Evolutionary conservation across 2,888 invertebrate species (phyloP), one percentile per base, ranked within the genome.

Genomic region (Leuctra nigra): DNA sequence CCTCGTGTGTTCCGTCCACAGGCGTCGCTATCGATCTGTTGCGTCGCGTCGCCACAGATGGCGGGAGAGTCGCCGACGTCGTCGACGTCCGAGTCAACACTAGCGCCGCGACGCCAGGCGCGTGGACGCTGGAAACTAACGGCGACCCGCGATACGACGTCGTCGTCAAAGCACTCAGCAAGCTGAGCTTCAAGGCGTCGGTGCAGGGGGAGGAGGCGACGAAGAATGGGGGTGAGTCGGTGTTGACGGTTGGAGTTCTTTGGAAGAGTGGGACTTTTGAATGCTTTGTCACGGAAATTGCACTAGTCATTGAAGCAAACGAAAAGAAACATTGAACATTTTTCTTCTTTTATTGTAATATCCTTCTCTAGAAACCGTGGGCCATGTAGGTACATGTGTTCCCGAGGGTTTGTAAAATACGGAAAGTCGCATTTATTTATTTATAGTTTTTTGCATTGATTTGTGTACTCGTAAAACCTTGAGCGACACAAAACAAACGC

Each of bases 1-100:
- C 41, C 14, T 3, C 16, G 7, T 41, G 41, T n/a, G n/a, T n/a
- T n/a, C 36, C 29, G 4, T 13, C 36, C 25, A 7, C 56, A 59
- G 59, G 56, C 9, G 41, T 14, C 33, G n/a, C 54, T 14, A 57
- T 54, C 44, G 56, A 59, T 54, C 55, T 59, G 48, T 36, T 35
- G 35, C 38, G 55, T 24, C 41, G 24, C 9, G 35, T 33, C 3
- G 33, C 33, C 18, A 29, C 4, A 16, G 35, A 35, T 9, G 18
- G 33, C 33, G 50, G 18, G 36, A 18, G 16, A 22, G 20, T 35
- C 2, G 35, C 6, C 50, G 18, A 33, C 18, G 18, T 44, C 44
- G 16, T 57, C 36, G 46, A 44, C 16, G 20, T 41, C 25, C 54
- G 38, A 55, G 44, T 59, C 52, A 38, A 59, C 57, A 59, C 56